phyloP scores from a whole-genome alignment of 1,140 invertebrate genomes.

The Paramacrobiotus metropolitanus region DNA sequence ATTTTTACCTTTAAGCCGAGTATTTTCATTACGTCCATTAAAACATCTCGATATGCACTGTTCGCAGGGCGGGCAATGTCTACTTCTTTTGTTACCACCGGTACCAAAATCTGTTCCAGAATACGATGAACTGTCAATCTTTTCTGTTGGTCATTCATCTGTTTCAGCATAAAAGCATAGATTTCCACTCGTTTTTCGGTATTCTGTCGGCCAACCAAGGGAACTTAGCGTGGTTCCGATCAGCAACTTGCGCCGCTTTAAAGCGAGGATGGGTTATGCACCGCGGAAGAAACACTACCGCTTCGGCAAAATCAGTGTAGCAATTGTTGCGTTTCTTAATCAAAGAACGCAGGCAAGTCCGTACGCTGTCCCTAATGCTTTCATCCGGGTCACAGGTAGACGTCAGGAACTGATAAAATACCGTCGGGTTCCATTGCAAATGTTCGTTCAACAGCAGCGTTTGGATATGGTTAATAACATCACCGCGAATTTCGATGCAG shows the following conservation, averaged over 20 bases:
- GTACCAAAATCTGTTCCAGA: background rate
- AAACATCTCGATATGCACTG: background rate
- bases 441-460: background rate
- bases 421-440: background rate
- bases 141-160: slow-evolving; percentile 1
- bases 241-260: background rate
- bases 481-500: background rate
- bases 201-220: background rate
- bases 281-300: background rate
- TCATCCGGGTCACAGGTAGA: background rate
- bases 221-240: too few species aligned
- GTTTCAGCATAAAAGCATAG: background rate
- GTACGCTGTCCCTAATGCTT: background rate
- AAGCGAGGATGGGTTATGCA: background rate
- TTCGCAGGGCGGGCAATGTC: background rate
- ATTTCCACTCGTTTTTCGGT: background rate
- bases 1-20: background rate
- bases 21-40: background rate
- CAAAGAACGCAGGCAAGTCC: background rate
- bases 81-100: background rate
- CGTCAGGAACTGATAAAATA: background rate
- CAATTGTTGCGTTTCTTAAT: slow-evolving; percentile 1
- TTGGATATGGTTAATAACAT: background rate
- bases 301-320: background rate
- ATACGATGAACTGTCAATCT: background rate